Base-by-base conservation (phyloP, 2,888 invertebrate species). In the Chrysodeixis includens region DNA sequence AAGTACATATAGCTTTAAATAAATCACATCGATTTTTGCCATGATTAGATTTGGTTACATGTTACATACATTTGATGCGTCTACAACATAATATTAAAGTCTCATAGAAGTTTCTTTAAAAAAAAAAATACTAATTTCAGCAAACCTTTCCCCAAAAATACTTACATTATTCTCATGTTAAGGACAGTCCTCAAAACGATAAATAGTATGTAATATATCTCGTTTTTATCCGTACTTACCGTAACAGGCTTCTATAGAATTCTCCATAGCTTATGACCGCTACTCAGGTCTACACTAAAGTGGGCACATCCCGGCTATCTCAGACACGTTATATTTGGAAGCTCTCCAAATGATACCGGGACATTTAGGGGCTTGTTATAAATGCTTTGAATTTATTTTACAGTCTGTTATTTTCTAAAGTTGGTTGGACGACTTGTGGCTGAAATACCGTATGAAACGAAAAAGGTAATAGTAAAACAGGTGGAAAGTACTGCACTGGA, bases 301-400 rank as follows among this genome's bases (percentile, higher is more conserved):
- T 51, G 40, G 46, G 22, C 40, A 30, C 46, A 18, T 49, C 46
- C 57, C 32, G 22, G 46, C 44, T 70, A 65, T 74, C 58, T 56
- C 22, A 46, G 61, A 59, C 60, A 66, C 30, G 20, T 70, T 40
- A 74, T 61, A 54, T 61, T 74, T 74, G 73, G 73, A 62, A 12
- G 30, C 1, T 35, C 22, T 66, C 75, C 75, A 74, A 70, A 40
- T 60, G 56, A 32, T 74, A 70, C 30, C 56, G 55, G 59, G 9
- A 49, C 56, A 54, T 70, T 69, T 66, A 58, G 59, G 58, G 26
- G 44, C 12, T 56, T 22, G 52, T 35, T 40, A 30, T 22, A 40
- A 32, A 61, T 66, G 60, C 35, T 56, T 30, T 30, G 46, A 30
- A 55, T 66, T 44, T 55, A 59, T 68, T 62, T 53, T 35, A 26